Evolutionary conservation across 1,140 invertebrate genomes (phyloP).

Genomic region (Drosophila mayri): DNA sequence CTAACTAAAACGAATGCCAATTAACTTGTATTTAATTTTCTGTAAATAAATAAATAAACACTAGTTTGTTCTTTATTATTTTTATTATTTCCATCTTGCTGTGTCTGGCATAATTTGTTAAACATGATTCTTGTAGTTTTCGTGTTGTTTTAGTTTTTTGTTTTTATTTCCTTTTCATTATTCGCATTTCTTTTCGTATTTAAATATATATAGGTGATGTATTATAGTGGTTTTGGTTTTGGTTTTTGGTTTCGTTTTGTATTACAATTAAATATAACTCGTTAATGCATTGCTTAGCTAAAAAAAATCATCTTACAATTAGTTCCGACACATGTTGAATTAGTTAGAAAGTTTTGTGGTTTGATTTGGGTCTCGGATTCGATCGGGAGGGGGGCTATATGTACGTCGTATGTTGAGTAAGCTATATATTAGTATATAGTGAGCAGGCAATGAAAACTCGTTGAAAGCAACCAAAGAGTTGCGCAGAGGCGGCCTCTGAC

Average conservation of each 20-base stretch:
- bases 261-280: conserved; percentile 78
- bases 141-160: conserved; percentile 12
- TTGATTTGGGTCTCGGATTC: conserved; percentile 12
- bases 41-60: conserved; percentile 13
- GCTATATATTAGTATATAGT: conserved; percentile 37
- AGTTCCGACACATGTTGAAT: conserved; percentile 75
- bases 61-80: conserved; percentile 54
- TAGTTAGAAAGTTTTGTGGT: conserved; percentile 55
- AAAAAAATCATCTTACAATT: conserved; percentile 78
- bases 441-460: conserved; percentile 42
- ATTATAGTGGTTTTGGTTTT: conserved; percentile 59
- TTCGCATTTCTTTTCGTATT: conserved; percentile 52
- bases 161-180: background rate
- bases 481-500: background rate
- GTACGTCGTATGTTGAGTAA: conserved; percentile 34
- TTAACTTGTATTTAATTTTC: no score
- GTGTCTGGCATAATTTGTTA: conserved; percentile 74
- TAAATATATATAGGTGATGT: conserved; percentile 74
- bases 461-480: conserved; percentile 34
- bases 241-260: conserved; percentile 54
- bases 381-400: conserved; percentile 4
- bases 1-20: no score
- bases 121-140: conserved; percentile 53
- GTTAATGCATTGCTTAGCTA: conserved; percentile 80
- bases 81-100: conserved; percentile 60